These are phyloP conservation scores for Ophion obscuratus DNA, from an alignment of 2,888 invertebrate genomes.

Conservation along the genomic window DNA sequence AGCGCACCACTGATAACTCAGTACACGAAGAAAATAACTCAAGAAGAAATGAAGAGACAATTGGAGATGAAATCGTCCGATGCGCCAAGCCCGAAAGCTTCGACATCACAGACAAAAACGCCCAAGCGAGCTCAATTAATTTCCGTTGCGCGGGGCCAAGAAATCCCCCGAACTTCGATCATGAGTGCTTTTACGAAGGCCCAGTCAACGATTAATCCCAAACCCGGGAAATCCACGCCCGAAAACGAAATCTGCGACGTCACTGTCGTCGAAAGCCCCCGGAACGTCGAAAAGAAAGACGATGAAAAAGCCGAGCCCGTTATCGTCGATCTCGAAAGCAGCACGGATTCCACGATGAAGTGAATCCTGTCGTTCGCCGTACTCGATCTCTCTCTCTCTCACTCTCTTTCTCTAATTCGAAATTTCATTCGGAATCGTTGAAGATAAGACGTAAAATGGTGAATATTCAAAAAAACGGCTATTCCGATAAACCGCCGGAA, in stretches of 20 bases:
- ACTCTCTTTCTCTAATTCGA: neutral
- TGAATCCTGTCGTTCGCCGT: neutral
- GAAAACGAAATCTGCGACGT: neutral
- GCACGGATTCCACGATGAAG: neutral
- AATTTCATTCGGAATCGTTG: slow-evolving; percentile 2
- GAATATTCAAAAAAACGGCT: neutral
- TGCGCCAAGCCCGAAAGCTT: slow-evolving; percentile 66
- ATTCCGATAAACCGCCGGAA: neutral
- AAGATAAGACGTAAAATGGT: neutral
- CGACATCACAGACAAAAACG: slow-evolving; percentile 67
- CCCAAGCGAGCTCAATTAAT: slow-evolving; percentile 79
- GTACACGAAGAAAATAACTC: slow-evolving; percentile 83
- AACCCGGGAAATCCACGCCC: slow-evolving; percentile 16
- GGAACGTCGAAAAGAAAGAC: slow-evolving; percentile 1
- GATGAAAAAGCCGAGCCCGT: neutral
- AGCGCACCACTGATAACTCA: slow-evolving; percentile 84
- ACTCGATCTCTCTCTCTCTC: slow-evolving; percentile 16
- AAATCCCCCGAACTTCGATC: slow-evolving; percentile 73
- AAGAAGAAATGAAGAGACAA: slow-evolving; percentile 80
- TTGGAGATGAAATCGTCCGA: slow-evolving; percentile 65
- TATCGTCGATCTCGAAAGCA: slow-evolving; percentile 7
- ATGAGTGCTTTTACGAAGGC: slow-evolving; percentile 63
- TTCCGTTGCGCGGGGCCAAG: slow-evolving; percentile 77
- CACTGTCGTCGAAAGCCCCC: neutral
- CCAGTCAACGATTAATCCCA: slow-evolving; percentile 3